phyloP scores from a whole-genome alignment of 1,140 invertebrate species.

The Caenorhabditis briggsae region DNA sequence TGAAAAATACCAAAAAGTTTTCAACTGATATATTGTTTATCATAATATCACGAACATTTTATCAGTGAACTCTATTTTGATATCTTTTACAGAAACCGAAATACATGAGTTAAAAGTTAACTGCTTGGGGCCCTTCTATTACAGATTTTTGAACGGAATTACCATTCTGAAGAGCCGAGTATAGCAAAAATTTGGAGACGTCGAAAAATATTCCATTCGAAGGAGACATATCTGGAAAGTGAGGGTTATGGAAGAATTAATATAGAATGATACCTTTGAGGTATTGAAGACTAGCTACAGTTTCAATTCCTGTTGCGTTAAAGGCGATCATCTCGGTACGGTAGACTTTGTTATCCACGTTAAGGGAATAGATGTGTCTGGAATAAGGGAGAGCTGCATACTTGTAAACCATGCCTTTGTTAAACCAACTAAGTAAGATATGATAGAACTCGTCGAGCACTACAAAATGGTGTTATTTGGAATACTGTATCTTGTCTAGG shows the following conservation, averaged over 20 bases:
- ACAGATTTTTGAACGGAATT: background rate
- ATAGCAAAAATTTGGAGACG: conserved; percentile 41
- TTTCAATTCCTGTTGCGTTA: conserved; percentile 33
- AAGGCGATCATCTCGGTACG: conserved; percentile 25
- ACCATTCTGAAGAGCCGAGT: conserved; percentile 55
- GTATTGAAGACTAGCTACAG: conserved; percentile 1
- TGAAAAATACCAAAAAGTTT: too few species aligned
- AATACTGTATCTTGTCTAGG: too few species aligned
- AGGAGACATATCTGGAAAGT: conserved; percentile 31
- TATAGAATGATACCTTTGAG: background rate
- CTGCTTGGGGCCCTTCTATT: too few species aligned
- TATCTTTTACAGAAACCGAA: too few species aligned
- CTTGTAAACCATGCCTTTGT: too few species aligned
- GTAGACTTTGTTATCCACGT: conserved; percentile 35
- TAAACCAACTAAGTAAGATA: background rate
- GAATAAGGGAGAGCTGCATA: background rate
- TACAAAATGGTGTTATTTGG: too few species aligned
- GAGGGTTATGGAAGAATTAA: background rate
- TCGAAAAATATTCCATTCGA: conserved; percentile 52
- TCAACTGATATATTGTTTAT: too few species aligned
- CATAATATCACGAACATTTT: too few species aligned
- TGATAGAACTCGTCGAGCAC: background rate
- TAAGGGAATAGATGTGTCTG: conserved; percentile 32
- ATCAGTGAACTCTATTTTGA: too few species aligned
- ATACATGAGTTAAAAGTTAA: too few species aligned